These are phyloP conservation scores for Dromius quadrimaculatus DNA, from an alignment of 2,888 invertebrate species.

Conservation along the genomic window DNA sequence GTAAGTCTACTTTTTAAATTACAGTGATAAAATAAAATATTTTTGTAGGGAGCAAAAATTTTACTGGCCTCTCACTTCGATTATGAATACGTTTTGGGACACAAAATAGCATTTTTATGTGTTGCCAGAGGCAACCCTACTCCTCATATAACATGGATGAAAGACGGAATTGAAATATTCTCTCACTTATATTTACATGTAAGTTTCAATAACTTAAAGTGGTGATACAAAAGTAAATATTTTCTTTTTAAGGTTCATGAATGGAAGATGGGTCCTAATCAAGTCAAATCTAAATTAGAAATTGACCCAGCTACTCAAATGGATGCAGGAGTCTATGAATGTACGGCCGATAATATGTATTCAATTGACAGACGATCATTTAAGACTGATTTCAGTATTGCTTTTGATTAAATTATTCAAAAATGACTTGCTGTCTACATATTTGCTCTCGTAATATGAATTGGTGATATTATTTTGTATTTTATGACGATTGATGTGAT, in stretches of 20 bases:
- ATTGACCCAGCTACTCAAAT: slow-evolving; percentile 96
- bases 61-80: slow-evolving; percentile 91
- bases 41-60: slow-evolving; percentile 87
- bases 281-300: slow-evolving; percentile 91
- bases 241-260: slow-evolving; percentile 80
- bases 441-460: too few species aligned
- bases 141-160: slow-evolving; percentile 96
- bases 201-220: slow-evolving; percentile 65
- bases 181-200: slow-evolving; percentile 90
- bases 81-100: slow-evolving; percentile 92
- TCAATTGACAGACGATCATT: slow-evolving; percentile 91
- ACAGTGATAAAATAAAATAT: not conserved
- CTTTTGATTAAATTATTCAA: slow-evolving; percentile 80
- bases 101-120: slow-evolving; percentile 94
- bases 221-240: slow-evolving; percentile 22
- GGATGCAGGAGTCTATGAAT: slow-evolving; percentile 96
- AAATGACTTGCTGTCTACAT: too few species aligned
- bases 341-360: slow-evolving; percentile 94
- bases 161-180: slow-evolving; percentile 93
- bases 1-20: slow-evolving; percentile 69
- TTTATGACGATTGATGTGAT: too few species aligned
- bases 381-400: slow-evolving; percentile 93
- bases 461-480: too few species aligned
- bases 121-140: slow-evolving; percentile 90
- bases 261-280: slow-evolving; percentile 86